Conservation (phyloP, 2,888 invertebrate genomes). For the Ormyrus nitidulus region DNA sequence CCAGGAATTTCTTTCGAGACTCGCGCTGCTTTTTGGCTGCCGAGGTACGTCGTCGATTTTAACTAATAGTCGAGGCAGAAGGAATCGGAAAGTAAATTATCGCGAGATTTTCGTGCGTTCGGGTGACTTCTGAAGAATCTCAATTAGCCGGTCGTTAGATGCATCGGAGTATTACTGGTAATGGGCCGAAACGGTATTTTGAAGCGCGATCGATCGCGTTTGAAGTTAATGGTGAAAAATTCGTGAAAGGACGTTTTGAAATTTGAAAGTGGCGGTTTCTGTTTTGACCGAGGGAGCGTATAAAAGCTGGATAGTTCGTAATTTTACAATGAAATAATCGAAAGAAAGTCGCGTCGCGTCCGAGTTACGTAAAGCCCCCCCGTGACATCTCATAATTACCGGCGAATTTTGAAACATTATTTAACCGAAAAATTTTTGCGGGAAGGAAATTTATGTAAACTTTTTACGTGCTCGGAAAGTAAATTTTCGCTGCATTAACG, state of each 20-base stretch:
- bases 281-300: neutral
- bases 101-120: no score
- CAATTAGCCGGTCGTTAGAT: no score
- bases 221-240: neutral
- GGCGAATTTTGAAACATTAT: conserved; percentile 23
- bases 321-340: conserved; percentile 33
- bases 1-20: no score
- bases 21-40: no score
- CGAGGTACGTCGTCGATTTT: no score
- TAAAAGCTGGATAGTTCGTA: neutral
- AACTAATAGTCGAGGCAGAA: no score
- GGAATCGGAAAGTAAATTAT: no score
- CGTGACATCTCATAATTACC: conserved; percentile 21
- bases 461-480: neutral
- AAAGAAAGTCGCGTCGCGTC: neutral
- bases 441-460: neutral
- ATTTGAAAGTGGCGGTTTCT: neutral
- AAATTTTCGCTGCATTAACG: neutral
- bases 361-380: neutral
- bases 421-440: neutral
- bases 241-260: neutral
- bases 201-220: neutral
- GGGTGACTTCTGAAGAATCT: no score
- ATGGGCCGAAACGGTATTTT: no score
- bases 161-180: no score